Evolutionary conservation across 2,888 invertebrate species (phyloP).

Genomic region (Morpho achilles): DNA sequence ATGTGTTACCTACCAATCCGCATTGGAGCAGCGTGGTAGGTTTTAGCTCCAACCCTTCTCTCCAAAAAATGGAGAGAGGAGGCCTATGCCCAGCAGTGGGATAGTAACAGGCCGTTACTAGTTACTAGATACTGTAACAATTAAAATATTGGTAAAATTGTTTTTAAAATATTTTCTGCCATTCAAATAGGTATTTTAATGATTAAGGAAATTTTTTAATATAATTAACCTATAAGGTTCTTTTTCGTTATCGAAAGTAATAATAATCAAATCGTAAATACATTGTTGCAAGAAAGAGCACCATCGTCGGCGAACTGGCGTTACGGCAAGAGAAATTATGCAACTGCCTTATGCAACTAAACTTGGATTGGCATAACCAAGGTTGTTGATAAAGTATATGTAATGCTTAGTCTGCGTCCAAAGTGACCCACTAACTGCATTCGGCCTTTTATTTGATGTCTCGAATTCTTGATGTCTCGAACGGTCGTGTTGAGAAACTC

Average conservation of each 20-base stretch:
- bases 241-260: slow-evolving; percentile 14
- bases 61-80: too few relatives aligned
- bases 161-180: slow-evolving; percentile 1
- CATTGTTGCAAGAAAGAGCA: slow-evolving; percentile 26
- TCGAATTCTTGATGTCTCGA: slow-evolving; percentile 13
- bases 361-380: slow-evolving; percentile 42
- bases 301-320: slow-evolving; percentile 34
- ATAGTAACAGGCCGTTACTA: too few relatives aligned
- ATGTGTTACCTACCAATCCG: too few relatives aligned
- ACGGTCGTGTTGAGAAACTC: slow-evolving; percentile 18
- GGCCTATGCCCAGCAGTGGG: too few relatives aligned
- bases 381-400: slow-evolving; percentile 44
- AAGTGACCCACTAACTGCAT: slow-evolving; percentile 57
- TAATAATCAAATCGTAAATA: slow-evolving; percentile 37
- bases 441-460: slow-evolving; percentile 29
- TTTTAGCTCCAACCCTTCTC: too few relatives aligned
- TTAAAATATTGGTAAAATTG: too few relatives aligned
- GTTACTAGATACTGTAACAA: too few relatives aligned
- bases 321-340: slow-evolving; percentile 40
- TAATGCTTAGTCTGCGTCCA: slow-evolving; percentile 45
- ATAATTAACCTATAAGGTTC: slow-evolving; percentile 12
- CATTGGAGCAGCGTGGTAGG: too few relatives aligned
- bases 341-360: slow-evolving; percentile 53
- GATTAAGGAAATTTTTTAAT: slow-evolving; percentile 15
- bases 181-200: slow-evolving; percentile 18